Conservation (phyloP, 2,113 vertebrate genomes). For the Scopus umbretta region DNA sequence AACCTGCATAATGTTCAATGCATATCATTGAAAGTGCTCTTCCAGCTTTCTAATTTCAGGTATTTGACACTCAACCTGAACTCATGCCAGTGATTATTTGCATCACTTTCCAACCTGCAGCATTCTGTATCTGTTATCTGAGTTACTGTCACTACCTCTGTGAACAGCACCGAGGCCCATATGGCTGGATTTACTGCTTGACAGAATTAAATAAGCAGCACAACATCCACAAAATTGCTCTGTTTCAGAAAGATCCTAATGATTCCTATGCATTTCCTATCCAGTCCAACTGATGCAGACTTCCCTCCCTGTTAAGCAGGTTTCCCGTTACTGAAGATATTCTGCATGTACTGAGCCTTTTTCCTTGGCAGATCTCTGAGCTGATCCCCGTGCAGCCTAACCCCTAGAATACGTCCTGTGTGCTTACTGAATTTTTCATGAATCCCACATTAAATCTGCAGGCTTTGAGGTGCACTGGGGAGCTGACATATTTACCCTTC, state of each 20-base stretch:
- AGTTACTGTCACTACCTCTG: constrained; percentile 17
- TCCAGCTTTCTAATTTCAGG: background rate
- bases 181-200: background rate
- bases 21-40: background rate
- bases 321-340: background rate
- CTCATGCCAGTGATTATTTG: background rate
- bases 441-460: constrained; percentile 36
- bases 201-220: background rate
- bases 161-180: background rate
- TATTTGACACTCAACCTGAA: constrained; percentile 12
- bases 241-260: background rate
- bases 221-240: background rate
- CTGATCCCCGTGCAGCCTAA: background rate
- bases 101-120: constrained; percentile 5
- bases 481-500: constrained; percentile 44
- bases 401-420: background rate
- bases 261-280: background rate
- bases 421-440: constrained; percentile 54
- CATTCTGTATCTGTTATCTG: background rate
- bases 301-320: background rate
- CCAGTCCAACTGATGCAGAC: background rate
- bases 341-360: background rate
- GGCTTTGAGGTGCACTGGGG: background rate
- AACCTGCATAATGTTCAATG: background rate
- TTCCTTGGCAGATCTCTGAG: background rate